These are phyloP conservation scores for Syndactyla subalaris DNA, from an alignment of 2,797 vertebrate species.

Conservation along the genomic window DNA sequence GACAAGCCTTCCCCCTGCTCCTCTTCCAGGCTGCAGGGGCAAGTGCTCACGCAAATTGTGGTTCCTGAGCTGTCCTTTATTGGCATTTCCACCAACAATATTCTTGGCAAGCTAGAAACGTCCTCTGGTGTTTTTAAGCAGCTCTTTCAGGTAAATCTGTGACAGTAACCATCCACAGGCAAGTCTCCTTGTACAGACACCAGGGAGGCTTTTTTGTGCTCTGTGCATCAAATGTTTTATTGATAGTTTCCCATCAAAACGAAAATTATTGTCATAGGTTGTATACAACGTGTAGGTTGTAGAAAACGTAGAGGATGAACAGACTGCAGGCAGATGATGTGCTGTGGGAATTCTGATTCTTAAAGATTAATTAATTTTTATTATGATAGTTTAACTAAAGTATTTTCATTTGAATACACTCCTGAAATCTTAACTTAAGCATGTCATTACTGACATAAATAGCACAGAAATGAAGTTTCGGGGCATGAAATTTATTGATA, in stretches of 20 bases:
- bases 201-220: background rate
- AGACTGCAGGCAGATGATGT: background rate
- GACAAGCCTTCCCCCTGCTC: background rate
- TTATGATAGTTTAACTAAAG: background rate
- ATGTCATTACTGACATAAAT: background rate
- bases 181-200: background rate
- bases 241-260: background rate
- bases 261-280: background rate
- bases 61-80: background rate
- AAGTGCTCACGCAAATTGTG: rapidly evolving
- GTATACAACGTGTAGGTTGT: background rate
- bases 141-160: background rate
- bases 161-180: rapidly evolving
- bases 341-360: background rate
- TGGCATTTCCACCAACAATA: background rate
- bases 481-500: background rate
- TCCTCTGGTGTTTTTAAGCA: background rate
- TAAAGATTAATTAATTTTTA: background rate
- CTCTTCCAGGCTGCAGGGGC: background rate
- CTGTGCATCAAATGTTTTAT: background rate
- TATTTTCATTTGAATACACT: background rate
- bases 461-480: background rate
- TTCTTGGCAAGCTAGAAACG: background rate
- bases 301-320: background rate
- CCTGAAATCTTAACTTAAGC: background rate